phyloP scores from a whole-genome alignment of 2,888 invertebrate genomes.

The Euclidia mi region DNA sequence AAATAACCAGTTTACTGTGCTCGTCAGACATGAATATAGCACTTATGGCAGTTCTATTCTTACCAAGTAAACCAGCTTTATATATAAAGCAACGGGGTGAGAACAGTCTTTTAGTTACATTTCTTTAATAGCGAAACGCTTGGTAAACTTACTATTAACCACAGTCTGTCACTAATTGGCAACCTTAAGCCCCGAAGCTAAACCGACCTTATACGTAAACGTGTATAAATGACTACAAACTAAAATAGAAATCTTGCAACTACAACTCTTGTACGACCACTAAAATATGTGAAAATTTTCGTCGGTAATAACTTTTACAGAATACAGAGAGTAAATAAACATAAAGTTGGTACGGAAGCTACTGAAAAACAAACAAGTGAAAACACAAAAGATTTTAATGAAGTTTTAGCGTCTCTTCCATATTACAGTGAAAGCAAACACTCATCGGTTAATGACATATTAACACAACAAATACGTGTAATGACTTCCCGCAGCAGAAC shows the following conservation, averaged over 20 bases:
- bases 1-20: too few relatives aligned
- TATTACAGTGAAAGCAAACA: slow-evolving; percentile 38
- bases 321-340: neutral
- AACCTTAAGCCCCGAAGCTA: slow-evolving; percentile 9
- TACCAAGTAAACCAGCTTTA: neutral
- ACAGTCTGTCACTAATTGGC: slow-evolving; percentile 6
- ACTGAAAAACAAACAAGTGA: slow-evolving; percentile 13
- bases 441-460: slow-evolving; percentile 56
- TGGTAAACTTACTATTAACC: neutral
- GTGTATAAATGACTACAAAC: neutral
- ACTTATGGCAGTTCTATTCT: too few relatives aligned
- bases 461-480: slow-evolving; percentile 63
- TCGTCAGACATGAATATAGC: too few relatives aligned
- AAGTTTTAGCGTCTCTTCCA: slow-evolving; percentile 26
- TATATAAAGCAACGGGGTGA: neutral
- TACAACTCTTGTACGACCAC: neutral
- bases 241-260: slow-evolving; percentile 5
- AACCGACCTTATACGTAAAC: slow-evolving; percentile 4
- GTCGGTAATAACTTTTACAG: neutral
- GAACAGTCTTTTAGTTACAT: neutral
- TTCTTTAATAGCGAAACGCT: slow-evolving; percentile 1
- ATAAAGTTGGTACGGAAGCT: slow-evolving; percentile 4
- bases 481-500: slow-evolving; percentile 51
- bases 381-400: slow-evolving; percentile 21
- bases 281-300: neutral